Evolutionary conservation across 1,140 invertebrate species (phyloP), one percentile per base, ranked within the genome.

Genomic region (Drosophila lini): DNA sequence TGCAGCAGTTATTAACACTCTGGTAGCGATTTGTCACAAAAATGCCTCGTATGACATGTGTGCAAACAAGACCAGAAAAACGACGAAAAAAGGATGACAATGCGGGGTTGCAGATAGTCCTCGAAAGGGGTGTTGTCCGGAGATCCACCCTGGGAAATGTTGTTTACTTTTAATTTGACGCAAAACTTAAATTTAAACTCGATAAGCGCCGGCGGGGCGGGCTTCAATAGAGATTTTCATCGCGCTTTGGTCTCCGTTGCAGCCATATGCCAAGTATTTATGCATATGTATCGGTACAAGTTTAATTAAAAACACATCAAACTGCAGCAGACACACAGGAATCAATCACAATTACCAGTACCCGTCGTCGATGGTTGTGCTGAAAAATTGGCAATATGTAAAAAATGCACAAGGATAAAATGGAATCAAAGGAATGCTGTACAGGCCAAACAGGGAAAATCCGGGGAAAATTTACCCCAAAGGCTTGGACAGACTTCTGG

Each of bases 271-370:
- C 53, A 59, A 38, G 69, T 68, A 85, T 82, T 80, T 83, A 80
- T 89, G 80, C 61, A 84, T 83, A 38, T 34, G 15, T 38, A 80
- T 83, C 71, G 60, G 45, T 61, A 55, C 59, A 83, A 65, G 64
- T 88, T 88, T 89, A 88, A 89, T 88, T 88, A 89, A 89, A 88
- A 84, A 53, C 80, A 69, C 62, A 89, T 88, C 83, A 89, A 70
- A 61, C 83, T 78, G 77, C 79, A 81, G 73, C 79, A 78, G 78
- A 70, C 78, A 69, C 65, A 64, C 45, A 32, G 78, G 68, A 83
- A 89, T 88, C 83, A 89, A 88, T 88, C 77, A 89, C 84, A 89
- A 84, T 80, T 89, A 80, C 48, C 62, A 53, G 44, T 64, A 38
- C 34, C 52, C 67, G 53, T 34, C 34, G 50, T 50, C 53, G 42